Evolutionary conservation across 2,888 invertebrate species (phyloP).

Genomic region (Zele albiditarsus): DNA sequence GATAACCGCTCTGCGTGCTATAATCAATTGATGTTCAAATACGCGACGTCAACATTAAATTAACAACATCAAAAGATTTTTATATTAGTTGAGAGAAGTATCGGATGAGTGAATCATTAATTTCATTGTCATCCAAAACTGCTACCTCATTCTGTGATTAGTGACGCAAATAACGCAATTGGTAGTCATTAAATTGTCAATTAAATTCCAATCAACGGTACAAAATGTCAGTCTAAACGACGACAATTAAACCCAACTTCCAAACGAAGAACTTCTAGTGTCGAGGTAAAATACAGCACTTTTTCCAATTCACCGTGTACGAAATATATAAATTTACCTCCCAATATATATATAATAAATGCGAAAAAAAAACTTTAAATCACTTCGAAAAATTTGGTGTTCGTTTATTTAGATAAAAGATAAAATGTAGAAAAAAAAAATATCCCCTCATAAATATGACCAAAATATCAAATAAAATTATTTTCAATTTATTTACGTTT

Average conservation of each 20-base stretch:
- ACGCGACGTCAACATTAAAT: neutral
- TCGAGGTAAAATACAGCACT: neutral
- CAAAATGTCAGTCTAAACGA: conserved; percentile 26
- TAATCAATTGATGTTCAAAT: neutral
- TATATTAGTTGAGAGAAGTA: neutral
- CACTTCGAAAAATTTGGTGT: conserved; percentile 3
- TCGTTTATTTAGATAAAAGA: neutral
- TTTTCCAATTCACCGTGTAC: neutral
- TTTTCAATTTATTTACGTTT: no score
- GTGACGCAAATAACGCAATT: conserved; percentile 25
- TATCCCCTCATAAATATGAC: no score
- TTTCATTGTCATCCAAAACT: conserved; percentile 29
- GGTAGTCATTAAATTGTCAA: conserved; percentile 35
- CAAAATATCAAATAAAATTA: no score
- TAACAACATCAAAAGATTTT: neutral
- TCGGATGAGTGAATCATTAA: conserved; percentile 8
- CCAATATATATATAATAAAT: neutral
- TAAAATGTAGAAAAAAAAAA: neutral
- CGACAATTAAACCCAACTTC: conserved; percentile 29
- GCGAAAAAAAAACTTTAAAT: neutral
- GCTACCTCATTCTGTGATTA: conserved; percentile 28
- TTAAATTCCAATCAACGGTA: conserved; percentile 37
- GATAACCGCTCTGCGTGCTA: neutral
- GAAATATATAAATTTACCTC: neutral
- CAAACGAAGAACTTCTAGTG: conserved; percentile 15